Percentiles rank a stretch among this genome's conserved stretches.
These are phyloP conservation scores for Prosapia bicincta DNA, from an alignment of 2,888 invertebrate species.

Conservation along the genomic window DNA sequence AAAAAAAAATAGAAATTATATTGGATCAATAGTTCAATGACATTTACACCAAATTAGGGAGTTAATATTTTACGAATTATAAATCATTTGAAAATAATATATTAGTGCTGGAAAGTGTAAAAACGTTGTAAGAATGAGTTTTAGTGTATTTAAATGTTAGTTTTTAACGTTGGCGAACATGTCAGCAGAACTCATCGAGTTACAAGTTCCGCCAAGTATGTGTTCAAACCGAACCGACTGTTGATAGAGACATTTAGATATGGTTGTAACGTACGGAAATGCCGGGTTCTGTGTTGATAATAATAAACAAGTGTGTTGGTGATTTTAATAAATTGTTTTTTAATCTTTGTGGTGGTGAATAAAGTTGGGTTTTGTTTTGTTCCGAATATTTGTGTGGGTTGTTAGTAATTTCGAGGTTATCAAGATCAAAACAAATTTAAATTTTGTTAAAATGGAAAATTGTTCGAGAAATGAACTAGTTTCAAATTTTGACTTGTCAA, in stretches of 20 bases:
- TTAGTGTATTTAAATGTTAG: too few species aligned
- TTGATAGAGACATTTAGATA: neutral
- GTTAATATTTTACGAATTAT: too few species aligned
- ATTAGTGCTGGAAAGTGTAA: too few species aligned
- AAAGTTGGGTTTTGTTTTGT: neutral
- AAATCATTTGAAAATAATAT: too few species aligned
- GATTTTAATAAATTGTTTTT: neutral
- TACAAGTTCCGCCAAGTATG: neutral
- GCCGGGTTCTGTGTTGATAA: neutral
- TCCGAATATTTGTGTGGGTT: too few species aligned
- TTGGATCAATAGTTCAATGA: too few species aligned
- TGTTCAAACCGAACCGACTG: neutral
- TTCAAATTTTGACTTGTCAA: slow-evolving; percentile 35
- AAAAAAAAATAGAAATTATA: neutral
- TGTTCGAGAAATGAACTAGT: slow-evolving; percentile 13
- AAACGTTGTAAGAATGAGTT: too few species aligned
- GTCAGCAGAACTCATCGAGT: neutral
- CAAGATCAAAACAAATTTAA: neutral
- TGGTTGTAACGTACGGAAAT: neutral
- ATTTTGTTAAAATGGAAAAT: slow-evolving; percentile 6
- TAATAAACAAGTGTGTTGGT: neutral
- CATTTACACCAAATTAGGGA: too few species aligned
- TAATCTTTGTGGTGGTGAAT: neutral
- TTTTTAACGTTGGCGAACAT: neutral
- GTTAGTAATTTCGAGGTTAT: too few species aligned